Base-by-base conservation (phyloP, 2,113 vertebrate genomes). In the Murina feae region DNA sequence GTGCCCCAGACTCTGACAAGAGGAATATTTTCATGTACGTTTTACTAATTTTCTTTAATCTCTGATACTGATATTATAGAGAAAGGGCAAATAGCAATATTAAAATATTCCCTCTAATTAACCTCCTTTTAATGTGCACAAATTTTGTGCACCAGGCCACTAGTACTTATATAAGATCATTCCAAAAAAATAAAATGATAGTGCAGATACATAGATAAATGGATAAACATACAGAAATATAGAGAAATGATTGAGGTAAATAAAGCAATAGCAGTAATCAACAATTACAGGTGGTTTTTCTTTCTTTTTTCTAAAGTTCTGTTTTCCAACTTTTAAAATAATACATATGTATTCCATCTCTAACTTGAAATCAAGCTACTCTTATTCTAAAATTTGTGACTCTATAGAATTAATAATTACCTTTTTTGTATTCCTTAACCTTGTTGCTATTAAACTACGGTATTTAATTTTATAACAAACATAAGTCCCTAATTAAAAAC, bases 341-440 rank as follows among this genome's bases (percentile, higher is more conserved):
- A 63, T 47, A 14, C 30, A 55, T 32, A 11, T 71, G 1, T 21
- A 35, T 89, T 85, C 30, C 32, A 39, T 90, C 44, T 76, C 16
- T 55, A 65, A 37, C 18, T 86, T 76, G 12, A 94, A 86, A 86
- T 76, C 47, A 55, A 86, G 18, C 28, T 88, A 74, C 9, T 78
- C 47, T 81, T 66, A 60, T 75, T 86, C 75, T 72, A 93, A 63
- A 92, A 90, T 86, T 94, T 82, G 1, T 86, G 30, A 93, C 63
- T 63, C 20, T 42, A 32, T 76, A 71, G 83, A 78, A 87, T 78
- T 65, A 71, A 76, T 92, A 32, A 66, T 58, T 83, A 58, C 32
- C 55, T 51, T 49, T 74, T 30, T 75, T 81, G 37, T 28, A 39
- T 47, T 74, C 6, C 21, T 89, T 72, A 55, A 18, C 37, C 39